These are phyloP conservation scores for Anthophora plumipes DNA, from an alignment of 2,888 invertebrate species.

Conservation along the genomic window DNA sequence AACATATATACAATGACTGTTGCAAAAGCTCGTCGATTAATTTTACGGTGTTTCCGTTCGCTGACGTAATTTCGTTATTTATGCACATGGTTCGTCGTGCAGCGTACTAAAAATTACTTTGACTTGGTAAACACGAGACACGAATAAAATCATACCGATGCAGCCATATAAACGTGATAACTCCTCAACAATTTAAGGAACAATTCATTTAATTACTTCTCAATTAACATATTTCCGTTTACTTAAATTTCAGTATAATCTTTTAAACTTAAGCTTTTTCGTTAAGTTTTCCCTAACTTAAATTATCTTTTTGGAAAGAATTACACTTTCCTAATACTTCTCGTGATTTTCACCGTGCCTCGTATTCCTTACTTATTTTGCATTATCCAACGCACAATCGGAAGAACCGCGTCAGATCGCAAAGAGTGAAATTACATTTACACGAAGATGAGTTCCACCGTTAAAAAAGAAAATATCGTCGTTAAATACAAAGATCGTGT, in stretches of 20 bases:
- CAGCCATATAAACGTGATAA: background rate
- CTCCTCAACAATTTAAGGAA: background rate
- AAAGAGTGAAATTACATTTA: slow-evolving; percentile 19
- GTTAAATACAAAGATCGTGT: slow-evolving; percentile 22
- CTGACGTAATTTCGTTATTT: slow-evolving; percentile 5
- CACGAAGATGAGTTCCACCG: slow-evolving; percentile 1
- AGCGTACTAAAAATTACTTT: slow-evolving; percentile 1
- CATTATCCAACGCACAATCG: background rate
- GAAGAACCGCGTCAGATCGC: background rate
- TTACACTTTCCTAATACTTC: background rate
- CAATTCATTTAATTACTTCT: background rate
- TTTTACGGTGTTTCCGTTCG: background rate
- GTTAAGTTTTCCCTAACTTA: background rate
- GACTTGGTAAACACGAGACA: slow-evolving; percentile 1
- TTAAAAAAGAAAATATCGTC: slow-evolving; percentile 2
- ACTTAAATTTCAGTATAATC: background rate
- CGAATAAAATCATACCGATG: background rate
- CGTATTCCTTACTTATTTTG: background rate
- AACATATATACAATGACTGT: slow-evolving; percentile 23
- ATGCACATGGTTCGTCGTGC: background rate
- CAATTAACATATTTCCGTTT: background rate
- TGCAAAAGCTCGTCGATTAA: background rate
- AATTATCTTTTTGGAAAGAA: background rate
- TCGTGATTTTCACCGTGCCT: background rate
- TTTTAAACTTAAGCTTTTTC: background rate